Evolutionary conservation across 2,113 vertebrate genomes (phyloP).

Genomic region (Cygnus buccinator): DNA sequence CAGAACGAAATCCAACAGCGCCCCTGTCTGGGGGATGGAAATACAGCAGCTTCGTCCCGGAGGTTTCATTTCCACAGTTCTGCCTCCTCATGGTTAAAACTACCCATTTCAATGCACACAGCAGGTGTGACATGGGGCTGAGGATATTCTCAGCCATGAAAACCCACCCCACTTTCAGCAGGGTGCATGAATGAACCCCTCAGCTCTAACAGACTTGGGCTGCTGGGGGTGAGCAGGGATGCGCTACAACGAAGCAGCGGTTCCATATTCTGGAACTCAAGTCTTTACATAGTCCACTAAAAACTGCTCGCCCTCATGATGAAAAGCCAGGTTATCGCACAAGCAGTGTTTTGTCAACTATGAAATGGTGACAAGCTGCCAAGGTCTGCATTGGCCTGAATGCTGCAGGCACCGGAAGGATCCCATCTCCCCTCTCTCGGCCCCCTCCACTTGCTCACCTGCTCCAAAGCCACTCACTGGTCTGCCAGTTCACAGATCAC

Average conservation of each 20-base stretch:
- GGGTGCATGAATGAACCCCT: accelerated
- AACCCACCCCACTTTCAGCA: not conserved
- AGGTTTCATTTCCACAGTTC: accelerated
- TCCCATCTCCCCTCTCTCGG: not conserved
- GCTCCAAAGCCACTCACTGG: not conserved
- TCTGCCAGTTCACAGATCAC: not conserved
- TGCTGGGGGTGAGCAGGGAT: not conserved
- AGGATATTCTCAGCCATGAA: accelerated
- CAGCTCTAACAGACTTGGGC: not conserved
- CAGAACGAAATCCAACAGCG: slow-evolving; percentile 46
- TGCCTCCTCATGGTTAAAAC: not conserved
- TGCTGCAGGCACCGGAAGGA: not conserved
- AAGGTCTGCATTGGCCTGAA: accelerated
- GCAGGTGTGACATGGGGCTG: accelerated
- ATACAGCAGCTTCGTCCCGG: not conserved
- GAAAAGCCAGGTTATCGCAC: not conserved
- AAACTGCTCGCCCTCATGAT: accelerated
- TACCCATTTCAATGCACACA: accelerated
- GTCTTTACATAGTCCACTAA: no score
- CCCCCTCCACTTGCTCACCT: not conserved
- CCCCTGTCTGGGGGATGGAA: slow-evolving; percentile 30
- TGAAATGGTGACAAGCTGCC: not conserved
- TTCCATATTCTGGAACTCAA: not conserved
- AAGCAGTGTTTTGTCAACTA: accelerated
- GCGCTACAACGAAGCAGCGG: accelerated